Percentiles rank a stretch among this genome's conserved stretches.
phyloP scores from a whole-genome alignment of 2,797 vertebrate genomes.

The Cryptoprocta ferox region DNA sequence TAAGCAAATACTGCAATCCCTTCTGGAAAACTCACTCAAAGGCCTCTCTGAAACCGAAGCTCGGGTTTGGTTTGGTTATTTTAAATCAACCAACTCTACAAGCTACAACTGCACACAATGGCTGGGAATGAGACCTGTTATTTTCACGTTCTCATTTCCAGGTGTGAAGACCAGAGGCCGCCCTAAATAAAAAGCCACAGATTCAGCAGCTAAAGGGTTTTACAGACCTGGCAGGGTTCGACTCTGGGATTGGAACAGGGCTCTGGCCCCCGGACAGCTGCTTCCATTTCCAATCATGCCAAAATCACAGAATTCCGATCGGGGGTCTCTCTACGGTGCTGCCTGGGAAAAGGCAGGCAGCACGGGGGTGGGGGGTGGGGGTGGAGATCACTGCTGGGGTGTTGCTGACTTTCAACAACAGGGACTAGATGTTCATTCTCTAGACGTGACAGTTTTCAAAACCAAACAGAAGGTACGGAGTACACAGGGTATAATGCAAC shows the following conservation, averaged over 20 bases:
- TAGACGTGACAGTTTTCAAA: constrained; percentile 28
- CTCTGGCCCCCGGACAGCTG: not conserved
- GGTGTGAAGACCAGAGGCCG: not conserved
- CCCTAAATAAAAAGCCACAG: not conserved
- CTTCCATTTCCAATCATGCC: not conserved
- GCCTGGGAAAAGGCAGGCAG: accelerated
- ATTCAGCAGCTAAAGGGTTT: not conserved
- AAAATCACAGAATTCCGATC: not conserved
- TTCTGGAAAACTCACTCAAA: not conserved
- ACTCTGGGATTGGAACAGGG: not conserved
- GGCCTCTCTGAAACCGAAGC: not conserved
- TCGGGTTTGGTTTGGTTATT: not conserved
- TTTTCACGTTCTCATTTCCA: not conserved
- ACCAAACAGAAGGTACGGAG: not conserved
- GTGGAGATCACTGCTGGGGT: too few relatives aligned
- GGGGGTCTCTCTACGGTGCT: not conserved
- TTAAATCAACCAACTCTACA: not conserved
- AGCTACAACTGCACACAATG: not conserved
- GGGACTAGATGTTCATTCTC: not conserved
- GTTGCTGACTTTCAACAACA: not conserved
- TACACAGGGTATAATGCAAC: not conserved
- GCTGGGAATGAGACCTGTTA: not conserved
- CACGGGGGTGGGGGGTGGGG: too few relatives aligned
- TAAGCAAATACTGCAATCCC: not conserved
- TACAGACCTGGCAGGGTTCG: not conserved